phyloP scores from a whole-genome alignment of 2,888 invertebrate genomes.

The Tholera decimalis region DNA sequence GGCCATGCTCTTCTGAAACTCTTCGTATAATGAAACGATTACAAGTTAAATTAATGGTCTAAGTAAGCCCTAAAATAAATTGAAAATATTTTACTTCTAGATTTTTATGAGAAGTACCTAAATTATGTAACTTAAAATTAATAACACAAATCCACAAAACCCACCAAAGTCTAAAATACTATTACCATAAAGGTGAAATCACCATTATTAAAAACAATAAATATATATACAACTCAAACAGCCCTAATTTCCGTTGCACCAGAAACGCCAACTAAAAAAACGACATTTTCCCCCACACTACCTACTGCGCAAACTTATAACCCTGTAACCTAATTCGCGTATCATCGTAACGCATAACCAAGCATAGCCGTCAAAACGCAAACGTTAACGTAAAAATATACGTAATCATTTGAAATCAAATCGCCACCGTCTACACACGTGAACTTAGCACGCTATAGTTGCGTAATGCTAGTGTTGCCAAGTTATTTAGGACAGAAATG shows the following conservation, averaged over 20 bases:
- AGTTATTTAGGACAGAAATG: conserved; percentile 8
- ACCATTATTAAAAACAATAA: conserved; percentile 7
- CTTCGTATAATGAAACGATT: no score
- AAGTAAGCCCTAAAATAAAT: no score
- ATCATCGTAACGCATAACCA: conserved; percentile 51
- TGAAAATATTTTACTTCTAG: no score
- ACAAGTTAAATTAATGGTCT: no score
- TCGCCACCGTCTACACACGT: conserved; percentile 67
- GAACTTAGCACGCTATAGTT: conserved; percentile 70
- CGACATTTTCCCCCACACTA: conserved; percentile 42
- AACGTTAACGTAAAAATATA: conserved; percentile 70
- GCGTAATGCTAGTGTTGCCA: conserved; percentile 49
- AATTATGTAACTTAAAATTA: background rate
- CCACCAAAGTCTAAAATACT: background rate
- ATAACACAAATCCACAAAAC: background rate
- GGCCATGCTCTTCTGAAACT: background rate
- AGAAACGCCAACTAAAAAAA: conserved; percentile 31
- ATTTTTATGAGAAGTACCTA: no score
- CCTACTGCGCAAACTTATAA: conserved; percentile 51
- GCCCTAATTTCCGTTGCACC: conserved; percentile 55
- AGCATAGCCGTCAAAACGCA: conserved; percentile 61
- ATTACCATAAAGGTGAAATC: background rate
- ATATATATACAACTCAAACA: background rate
- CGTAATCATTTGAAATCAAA: conserved; percentile 67
- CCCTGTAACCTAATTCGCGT: conserved; percentile 60